Evolutionary conservation across 2,888 invertebrate species (phyloP).

Genomic region (Eumerus sabulonum): DNA sequence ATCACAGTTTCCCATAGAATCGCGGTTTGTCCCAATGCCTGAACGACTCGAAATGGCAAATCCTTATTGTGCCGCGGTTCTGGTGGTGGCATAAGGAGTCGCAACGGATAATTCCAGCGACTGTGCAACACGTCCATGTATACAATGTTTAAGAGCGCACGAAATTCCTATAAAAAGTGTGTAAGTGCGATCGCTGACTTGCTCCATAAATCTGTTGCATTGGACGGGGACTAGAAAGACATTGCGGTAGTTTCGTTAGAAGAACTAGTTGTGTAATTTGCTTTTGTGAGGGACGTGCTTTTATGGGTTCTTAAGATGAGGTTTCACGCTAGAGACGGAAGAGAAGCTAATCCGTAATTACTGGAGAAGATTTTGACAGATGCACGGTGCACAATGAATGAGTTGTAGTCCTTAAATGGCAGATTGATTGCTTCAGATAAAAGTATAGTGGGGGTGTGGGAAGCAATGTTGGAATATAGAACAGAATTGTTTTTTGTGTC

Average conservation of each 20-base stretch:
- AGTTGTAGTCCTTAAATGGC: constrained; percentile 42
- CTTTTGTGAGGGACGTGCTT: constrained; percentile 31
- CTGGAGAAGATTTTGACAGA: constrained; percentile 37
- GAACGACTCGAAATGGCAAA: neutral
- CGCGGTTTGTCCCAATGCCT: constrained; percentile 51
- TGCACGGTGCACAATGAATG: constrained; percentile 33
- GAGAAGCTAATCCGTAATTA: constrained; percentile 35
- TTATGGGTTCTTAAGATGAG: constrained; percentile 50
- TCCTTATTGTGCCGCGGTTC: constrained; percentile 35
- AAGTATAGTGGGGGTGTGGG: constrained; percentile 30
- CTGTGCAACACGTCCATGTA: constrained; percentile 54
- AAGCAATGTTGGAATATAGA: constrained; percentile 4
- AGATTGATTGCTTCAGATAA: constrained; percentile 30
- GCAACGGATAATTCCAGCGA: constrained; percentile 49
- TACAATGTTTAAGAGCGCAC: constrained; percentile 55
- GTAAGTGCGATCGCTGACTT: constrained; percentile 67
- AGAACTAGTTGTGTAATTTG: neutral
- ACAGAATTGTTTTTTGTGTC: too few relatives aligned
- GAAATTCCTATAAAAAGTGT: constrained; percentile 67
- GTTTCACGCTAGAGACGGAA: constrained; percentile 5
- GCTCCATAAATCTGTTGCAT: constrained; percentile 56
- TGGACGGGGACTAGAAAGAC: constrained; percentile 31
- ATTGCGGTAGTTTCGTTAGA: neutral
- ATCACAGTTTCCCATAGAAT: constrained; percentile 56
- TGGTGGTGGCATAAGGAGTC: constrained; percentile 6